Percentiles rank a stretch among this genome's conserved stretches.
phyloP scores from a whole-genome alignment of 2,797 vertebrate genomes.

The Pseudomugil tenellus region DNA sequence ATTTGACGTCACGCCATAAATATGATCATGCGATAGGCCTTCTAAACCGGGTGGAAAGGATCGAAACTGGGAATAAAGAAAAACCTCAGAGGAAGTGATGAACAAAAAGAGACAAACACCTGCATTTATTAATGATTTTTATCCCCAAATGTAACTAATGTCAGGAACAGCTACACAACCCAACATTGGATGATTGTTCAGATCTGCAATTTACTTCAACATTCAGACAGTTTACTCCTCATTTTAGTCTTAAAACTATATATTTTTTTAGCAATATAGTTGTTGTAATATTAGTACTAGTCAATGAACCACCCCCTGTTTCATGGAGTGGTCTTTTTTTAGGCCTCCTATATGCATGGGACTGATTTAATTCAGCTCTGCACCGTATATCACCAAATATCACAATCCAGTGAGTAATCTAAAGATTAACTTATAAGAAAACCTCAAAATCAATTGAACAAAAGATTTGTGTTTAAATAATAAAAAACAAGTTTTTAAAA shows the following conservation, averaged over 20 bases:
- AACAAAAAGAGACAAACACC: background rate
- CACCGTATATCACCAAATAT: too few relatives aligned
- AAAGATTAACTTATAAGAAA: too few relatives aligned
- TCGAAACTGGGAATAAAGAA: constrained; percentile 52
- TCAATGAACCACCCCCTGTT: background rate
- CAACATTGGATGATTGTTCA: background rate
- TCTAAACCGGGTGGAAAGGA: background rate
- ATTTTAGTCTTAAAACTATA: background rate
- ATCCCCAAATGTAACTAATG: background rate
- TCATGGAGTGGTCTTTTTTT: background rate
- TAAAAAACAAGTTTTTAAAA: too few relatives aligned
- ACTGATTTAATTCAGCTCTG: background rate
- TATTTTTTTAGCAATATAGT: background rate
- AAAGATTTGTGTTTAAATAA: too few relatives aligned
- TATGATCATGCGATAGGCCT: constrained; percentile 27
- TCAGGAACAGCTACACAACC: constrained; percentile 9
- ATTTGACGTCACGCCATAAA: constrained; percentile 61
- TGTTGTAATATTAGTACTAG: too few relatives aligned
- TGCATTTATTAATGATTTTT: background rate
- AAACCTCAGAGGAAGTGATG: background rate
- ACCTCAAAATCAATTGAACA: too few relatives aligned
- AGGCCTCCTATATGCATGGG: too few relatives aligned
- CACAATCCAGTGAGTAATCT: background rate
- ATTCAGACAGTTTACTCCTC: background rate
- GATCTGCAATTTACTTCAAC: background rate